Evolutionary conservation across 2,797 vertebrate species (phyloP).

Genomic region (Pipistrellus nathusii): DNA sequence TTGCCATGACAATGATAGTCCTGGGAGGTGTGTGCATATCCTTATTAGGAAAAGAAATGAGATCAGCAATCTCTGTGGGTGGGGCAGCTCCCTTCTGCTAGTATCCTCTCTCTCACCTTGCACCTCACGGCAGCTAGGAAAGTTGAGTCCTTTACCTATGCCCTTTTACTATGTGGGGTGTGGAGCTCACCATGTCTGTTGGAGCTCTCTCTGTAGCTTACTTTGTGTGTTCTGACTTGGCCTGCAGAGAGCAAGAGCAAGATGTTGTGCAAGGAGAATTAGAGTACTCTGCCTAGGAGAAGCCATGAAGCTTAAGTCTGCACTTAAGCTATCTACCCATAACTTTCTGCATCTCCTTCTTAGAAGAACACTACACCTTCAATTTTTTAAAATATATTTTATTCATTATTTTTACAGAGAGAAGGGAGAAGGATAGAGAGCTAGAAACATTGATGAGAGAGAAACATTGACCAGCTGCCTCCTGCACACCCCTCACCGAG

Average conservation of each 20-base stretch:
- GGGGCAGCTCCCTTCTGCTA: not conserved
- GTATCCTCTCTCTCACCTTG: conserved; percentile 13
- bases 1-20: conserved; percentile 68
- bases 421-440: too few species aligned
- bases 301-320: not conserved
- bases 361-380: not conserved
- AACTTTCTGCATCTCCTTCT: not conserved
- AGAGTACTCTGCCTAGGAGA: conserved; percentile 15
- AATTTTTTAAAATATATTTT: too few species aligned
- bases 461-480: too few species aligned
- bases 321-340: not conserved
- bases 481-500: too few species aligned
- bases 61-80: conserved; percentile 20
- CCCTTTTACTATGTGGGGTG: not conserved
- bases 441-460: too few species aligned
- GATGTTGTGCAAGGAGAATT: not conserved
- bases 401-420: too few species aligned
- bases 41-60: conserved; percentile 62
- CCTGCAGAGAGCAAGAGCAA: not conserved
- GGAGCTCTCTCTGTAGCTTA: not conserved
- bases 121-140: not conserved
- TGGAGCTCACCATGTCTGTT: not conserved
- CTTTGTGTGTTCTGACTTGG: conserved; percentile 11
- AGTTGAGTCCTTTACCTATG: conserved; percentile 9
- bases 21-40: conserved; percentile 54